Percentiles rank a stretch among this genome's conserved stretches.
These are phyloP conservation scores for Andrena camellia DNA, from an alignment of 2,888 invertebrate species.

Conservation along the genomic window DNA sequence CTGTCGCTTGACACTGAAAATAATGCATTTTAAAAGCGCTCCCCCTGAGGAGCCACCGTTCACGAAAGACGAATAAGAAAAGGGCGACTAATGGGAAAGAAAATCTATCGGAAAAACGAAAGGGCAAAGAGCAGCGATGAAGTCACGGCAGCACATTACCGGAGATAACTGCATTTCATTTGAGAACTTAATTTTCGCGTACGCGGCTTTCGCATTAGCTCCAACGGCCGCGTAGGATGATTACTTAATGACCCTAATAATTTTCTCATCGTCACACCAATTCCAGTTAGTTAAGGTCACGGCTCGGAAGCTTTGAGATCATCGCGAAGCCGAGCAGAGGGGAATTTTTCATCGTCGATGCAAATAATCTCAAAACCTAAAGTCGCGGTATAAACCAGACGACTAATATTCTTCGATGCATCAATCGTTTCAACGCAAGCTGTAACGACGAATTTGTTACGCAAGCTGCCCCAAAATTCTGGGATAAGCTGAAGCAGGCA, in stretches of 20 bases:
- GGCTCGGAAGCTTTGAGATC: conserved; percentile 50
- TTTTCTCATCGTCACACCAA: conserved; percentile 64
- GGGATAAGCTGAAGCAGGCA: neutral
- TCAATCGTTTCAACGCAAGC: too few species aligned
- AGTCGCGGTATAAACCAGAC: neutral
- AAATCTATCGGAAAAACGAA: neutral
- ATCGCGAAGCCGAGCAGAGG: conserved; percentile 16
- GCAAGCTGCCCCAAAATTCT: neutral
- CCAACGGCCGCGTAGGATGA: conserved; percentile 50
- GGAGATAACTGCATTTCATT: conserved; percentile 50
- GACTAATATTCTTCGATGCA: neutral
- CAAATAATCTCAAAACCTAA: neutral
- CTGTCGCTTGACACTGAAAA: conserved; percentile 23
- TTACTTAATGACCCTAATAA: conserved; percentile 62
- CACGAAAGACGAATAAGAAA: neutral
- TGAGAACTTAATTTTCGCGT: conserved; percentile 63
- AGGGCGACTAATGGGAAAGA: neutral
- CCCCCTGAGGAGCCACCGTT: neutral
- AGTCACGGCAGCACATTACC: conserved; percentile 8
- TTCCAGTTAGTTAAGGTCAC: conserved; percentile 63
- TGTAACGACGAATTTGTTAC: neutral
- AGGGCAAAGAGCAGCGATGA: neutral
- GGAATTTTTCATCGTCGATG: conserved; percentile 30
- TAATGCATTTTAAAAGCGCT: conserved; percentile 16
- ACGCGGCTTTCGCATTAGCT: conserved; percentile 58